phyloP scores from a whole-genome alignment of 2,797 vertebrate species.

The Valencia hispanica region DNA sequence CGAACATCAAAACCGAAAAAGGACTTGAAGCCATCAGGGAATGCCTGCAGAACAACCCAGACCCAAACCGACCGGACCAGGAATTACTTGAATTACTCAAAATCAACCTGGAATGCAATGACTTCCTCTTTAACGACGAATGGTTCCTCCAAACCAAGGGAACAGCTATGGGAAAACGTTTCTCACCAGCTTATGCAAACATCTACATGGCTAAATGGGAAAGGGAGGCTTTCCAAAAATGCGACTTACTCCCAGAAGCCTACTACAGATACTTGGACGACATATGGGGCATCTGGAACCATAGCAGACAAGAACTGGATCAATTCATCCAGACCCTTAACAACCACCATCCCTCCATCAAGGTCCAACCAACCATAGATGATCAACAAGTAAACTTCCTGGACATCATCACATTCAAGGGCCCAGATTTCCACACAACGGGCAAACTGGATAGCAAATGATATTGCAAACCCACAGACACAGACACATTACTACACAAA shows the following conservation, averaged over 20 bases:
- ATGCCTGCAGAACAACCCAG: no score
- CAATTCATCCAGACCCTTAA: background rate
- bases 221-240: background rate
- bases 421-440: background rate
- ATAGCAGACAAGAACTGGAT: no score
- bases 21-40: no score
- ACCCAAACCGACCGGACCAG: background rate
- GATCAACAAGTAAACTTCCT: no score
- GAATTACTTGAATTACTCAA: background rate
- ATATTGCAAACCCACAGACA: background rate
- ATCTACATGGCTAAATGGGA: constrained; percentile 4
- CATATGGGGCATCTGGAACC: no score
- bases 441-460: background rate
- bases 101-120: background rate
- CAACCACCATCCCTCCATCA: background rate
- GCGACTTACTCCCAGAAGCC: no score
- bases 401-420: background rate
- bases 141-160: background rate
- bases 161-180: background rate
- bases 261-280: no score
- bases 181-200: background rate
- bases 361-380: background rate
- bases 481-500: background rate
- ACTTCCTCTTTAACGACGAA: background rate
- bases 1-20: background rate